These are phyloP conservation scores for Caenorhabditis auriculariae DNA, from an alignment of 2,888 invertebrate species.

Conservation along the genomic window DNA sequence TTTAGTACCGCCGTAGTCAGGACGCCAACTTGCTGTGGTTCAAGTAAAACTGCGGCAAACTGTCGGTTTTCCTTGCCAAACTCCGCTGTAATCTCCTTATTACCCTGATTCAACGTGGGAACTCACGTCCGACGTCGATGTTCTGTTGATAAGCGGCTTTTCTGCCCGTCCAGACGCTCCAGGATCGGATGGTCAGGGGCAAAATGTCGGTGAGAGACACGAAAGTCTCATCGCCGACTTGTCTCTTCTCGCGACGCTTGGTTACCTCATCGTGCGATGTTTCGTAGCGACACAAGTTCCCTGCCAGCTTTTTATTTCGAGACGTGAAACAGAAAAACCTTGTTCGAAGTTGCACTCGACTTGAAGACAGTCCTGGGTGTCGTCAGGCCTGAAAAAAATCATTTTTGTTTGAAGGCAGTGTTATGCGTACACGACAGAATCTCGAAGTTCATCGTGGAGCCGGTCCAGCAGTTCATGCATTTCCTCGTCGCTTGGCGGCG, in stretches of 20 bases:
- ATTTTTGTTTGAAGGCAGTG: neutral
- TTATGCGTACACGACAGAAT: neutral
- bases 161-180: constrained; percentile 57
- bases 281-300: constrained; percentile 31
- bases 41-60: constrained; percentile 54
- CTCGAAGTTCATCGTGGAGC: constrained; percentile 22
- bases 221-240: constrained; percentile 6
- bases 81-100: neutral
- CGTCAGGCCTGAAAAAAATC: constrained; percentile 15
- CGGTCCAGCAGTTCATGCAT: constrained; percentile 23
- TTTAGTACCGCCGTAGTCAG: constrained; percentile 32
- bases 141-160: constrained; percentile 30
- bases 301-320: neutral
- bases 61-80: constrained; percentile 1
- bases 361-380: constrained; percentile 13
- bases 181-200: constrained; percentile 45
- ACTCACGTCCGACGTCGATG: constrained; percentile 48
- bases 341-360: constrained; percentile 23
- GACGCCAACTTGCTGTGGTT: constrained; percentile 49
- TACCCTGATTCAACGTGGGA: neutral
- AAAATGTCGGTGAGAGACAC: constrained; percentile 19
- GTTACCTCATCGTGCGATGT: constrained; percentile 36
- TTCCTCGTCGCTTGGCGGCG: constrained; percentile 10
- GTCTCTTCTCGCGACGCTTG: neutral
- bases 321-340: constrained; percentile 3